Evolutionary conservation across 2,888 invertebrate genomes (phyloP).

Genomic region (Lamellibrachia satsuma): DNA sequence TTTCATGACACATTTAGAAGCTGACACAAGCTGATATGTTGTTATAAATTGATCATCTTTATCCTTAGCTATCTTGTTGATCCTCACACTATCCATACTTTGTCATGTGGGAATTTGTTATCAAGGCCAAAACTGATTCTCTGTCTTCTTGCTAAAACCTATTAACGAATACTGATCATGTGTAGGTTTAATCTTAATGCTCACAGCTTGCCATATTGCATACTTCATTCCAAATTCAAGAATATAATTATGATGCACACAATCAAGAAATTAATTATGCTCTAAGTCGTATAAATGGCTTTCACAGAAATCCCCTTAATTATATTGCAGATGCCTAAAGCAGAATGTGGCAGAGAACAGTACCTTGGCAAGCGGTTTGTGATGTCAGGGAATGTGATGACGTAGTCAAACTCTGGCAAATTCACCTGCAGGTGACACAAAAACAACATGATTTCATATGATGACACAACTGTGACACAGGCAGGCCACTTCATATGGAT

Average conservation of each 20-base stretch:
- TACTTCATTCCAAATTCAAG: not conserved
- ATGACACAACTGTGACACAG: not conserved
- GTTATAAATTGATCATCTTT: not conserved
- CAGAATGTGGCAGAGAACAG: not conserved
- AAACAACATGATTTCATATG: not conserved
- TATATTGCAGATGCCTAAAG: not conserved
- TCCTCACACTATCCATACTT: not conserved
- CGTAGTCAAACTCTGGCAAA: conserved; percentile 76
- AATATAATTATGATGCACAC: not conserved
- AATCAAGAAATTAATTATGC: not conserved
- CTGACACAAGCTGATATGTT: not conserved
- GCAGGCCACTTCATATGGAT: not conserved
- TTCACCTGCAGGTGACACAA: conserved; percentile 55
- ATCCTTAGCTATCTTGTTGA: not conserved
- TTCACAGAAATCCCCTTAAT: not conserved
- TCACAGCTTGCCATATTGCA: not conserved
- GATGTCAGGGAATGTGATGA: conserved; percentile 68
- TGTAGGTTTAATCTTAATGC: not conserved
- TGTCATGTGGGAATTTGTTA: not conserved
- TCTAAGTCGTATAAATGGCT: not conserved
- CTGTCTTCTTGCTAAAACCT: not conserved
- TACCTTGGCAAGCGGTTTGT: conserved; percentile 40
- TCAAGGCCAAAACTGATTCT: not conserved
- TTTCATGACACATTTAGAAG: not conserved
- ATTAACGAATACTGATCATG: not conserved